Percentiles rank a stretch among this genome's conserved stretches.
These are phyloP conservation scores for Saxicola maurus DNA, from an alignment of 2,797 vertebrate genomes.

Conservation along the genomic window DNA sequence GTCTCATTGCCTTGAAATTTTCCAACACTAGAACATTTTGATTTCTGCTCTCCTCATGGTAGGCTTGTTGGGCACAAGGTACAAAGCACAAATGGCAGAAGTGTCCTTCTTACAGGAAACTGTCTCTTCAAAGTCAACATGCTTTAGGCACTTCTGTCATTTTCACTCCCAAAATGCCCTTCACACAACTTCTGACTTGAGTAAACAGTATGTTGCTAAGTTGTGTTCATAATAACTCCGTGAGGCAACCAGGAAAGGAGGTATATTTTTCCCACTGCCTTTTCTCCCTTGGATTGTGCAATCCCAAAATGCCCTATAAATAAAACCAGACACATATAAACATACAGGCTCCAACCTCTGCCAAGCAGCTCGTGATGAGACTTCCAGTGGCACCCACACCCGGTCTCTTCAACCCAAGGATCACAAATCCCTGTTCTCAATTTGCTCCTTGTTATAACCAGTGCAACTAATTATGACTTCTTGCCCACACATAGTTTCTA, in stretches of 20 bases:
- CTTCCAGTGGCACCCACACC: background rate
- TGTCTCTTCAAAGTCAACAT: background rate
- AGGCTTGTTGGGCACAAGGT: background rate
- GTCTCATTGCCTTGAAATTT: background rate
- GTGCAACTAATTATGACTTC: background rate
- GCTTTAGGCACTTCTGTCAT: background rate
- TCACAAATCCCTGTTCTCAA: rapidly evolving
- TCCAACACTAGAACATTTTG: background rate
- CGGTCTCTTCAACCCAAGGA: background rate
- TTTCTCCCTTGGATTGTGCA: background rate
- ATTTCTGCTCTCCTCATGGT: background rate
- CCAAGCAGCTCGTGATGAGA: background rate
- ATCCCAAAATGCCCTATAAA: background rate
- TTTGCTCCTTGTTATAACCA: background rate
- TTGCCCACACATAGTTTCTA: background rate
- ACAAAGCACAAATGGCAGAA: background rate
- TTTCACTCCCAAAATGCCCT: background rate
- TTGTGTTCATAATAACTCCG: background rate
- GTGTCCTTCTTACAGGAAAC: background rate
- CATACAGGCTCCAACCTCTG: background rate
- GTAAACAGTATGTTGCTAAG: background rate
- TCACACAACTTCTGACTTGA: background rate
- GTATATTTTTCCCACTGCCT: background rate
- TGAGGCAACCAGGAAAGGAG: background rate
- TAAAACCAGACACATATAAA: background rate